Evolutionary conservation across 2,113 vertebrate species (phyloP).

Genomic region (Chionodraco myersi): DNA sequence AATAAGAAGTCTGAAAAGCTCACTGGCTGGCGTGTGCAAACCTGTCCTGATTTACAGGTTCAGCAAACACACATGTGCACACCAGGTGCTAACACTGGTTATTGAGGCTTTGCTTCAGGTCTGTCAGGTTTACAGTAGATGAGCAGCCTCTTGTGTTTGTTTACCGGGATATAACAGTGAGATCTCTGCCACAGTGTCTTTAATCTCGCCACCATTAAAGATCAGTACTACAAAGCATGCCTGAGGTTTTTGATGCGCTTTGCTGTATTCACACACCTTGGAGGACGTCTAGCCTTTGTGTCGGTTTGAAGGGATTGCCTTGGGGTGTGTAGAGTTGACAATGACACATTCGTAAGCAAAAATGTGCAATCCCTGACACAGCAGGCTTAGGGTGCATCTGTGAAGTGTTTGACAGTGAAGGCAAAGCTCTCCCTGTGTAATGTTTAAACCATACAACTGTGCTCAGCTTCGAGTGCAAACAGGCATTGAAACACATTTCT

Average conservation of each 20-base stretch:
- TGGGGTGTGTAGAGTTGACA: constrained; percentile 28
- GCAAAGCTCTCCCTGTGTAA: neutral
- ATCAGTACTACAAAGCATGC: constrained; percentile 16
- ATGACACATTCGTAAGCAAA: neutral
- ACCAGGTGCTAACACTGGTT: neutral
- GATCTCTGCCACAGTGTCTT: neutral
- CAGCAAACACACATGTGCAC: constrained; percentile 2
- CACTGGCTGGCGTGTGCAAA: constrained; percentile 24
- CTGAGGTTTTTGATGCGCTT: constrained; percentile 20
- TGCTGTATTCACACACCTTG: constrained; percentile 51
- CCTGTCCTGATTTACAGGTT: constrained; percentile 64
- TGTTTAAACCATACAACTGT: constrained; percentile 12
- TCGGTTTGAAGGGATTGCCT: constrained; percentile 5
- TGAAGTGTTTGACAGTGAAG: constrained; percentile 31
- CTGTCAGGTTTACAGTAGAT: constrained; percentile 10
- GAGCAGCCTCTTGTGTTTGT: constrained; percentile 18
- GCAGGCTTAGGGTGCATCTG: constrained; percentile 3
- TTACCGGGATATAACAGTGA: constrained; percentile 11
- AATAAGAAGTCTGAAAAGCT: neutral
- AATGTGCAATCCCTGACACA: constrained; percentile 3
- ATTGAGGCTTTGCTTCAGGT: constrained; percentile 16
- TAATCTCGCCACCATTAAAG: constrained; percentile 39
- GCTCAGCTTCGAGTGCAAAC: constrained; percentile 16
- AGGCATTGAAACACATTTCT: constrained; percentile 25
- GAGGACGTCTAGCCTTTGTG: constrained; percentile 49